Evolutionary conservation across 2,888 invertebrate species (phyloP), one percentile per base, ranked within the genome.

Genomic region (Mesoligia furuncula): DNA sequence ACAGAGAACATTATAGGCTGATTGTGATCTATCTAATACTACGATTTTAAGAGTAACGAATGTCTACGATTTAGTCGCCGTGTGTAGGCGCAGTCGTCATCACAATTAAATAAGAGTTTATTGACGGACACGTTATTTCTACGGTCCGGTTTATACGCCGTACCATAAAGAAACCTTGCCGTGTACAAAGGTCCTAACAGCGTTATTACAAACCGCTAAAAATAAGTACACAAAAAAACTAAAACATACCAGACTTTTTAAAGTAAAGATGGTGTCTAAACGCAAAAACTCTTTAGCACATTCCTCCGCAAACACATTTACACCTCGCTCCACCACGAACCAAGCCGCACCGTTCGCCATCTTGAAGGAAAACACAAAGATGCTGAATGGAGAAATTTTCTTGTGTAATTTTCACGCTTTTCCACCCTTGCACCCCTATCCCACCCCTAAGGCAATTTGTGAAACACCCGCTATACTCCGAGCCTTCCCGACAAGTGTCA

Each of bases 311-410:
- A 79, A 79, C 73, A 77, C 90, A 92, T 66, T 65, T 91, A 89
- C 91, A 39, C 42, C 90, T 79, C 57, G 92, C 67, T 90, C 1
- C 54, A 51, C 73, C 59, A 73, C 76, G 17, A 66, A 69, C 75
- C 79, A 77, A 88, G 83, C 75, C 78, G 71, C 84, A 82, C 85
- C 90, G 79, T 78, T 71, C 96, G 96, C 96, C 96, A 96, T 96
- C 96, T 96, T 96, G 95, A 92, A 94, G 94, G 94, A 96, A 95
- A 95, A 95, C 94, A 96, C 96, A 96, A 96, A 96, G 96, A 96
- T 96, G 96, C 94, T 95, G 96, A 96, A 95, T 95, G 93, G 95
- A 88, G 95, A 95, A 96, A 96, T 96, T 96, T 96, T 96, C 96
- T 96, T 95, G 95, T 96, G 95, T 96, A 96, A 96, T 96, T 96